Percentiles rank a stretch among this genome's conserved stretches.
Conservation (phyloP, 2,888 invertebrate species). For the Rosalia funebris region DNA sequence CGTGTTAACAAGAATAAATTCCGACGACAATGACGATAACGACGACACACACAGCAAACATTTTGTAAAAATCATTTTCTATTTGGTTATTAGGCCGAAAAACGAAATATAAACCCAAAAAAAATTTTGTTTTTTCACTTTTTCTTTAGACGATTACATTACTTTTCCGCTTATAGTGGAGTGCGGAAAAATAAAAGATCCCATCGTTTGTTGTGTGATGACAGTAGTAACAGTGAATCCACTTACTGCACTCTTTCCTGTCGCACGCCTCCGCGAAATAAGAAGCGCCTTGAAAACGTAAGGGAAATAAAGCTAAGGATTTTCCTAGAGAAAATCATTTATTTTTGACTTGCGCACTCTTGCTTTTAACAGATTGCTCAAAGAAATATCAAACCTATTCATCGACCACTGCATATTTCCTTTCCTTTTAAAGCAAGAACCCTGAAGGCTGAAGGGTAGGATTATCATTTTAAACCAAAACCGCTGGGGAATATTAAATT, state of each 20-base stretch:
- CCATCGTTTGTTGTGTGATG: no score
- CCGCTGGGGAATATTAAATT: slow-evolving; percentile 44
- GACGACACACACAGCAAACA: no score
- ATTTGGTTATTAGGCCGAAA: no score
- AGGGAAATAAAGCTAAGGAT: slow-evolving; percentile 61
- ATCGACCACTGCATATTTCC: slow-evolving; percentile 38
- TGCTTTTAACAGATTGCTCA: slow-evolving; percentile 50
- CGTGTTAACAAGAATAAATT: no score
- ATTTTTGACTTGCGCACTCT: slow-evolving; percentile 62
- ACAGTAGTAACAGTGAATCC: no score
- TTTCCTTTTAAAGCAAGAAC: slow-evolving; percentile 40
- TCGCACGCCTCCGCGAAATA: slow-evolving; percentile 50
- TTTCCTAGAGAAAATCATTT: slow-evolving; percentile 62
- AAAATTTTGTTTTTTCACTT: no score
- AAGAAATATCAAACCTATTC: slow-evolving; percentile 49
- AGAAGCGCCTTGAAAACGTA: slow-evolving; percentile 58
- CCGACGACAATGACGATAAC: no score
- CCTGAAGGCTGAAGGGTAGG: slow-evolving; percentile 36
- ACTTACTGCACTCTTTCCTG: slow-evolving; percentile 31
- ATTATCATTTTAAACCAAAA: slow-evolving; percentile 45
- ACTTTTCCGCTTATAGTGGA: no score
- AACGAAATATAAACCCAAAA: no score
- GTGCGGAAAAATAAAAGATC: no score
- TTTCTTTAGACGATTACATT: no score
- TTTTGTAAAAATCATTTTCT: no score